Base-by-base conservation (phyloP, 2,888 invertebrate genomes). In the Nasonia oneida region DNA sequence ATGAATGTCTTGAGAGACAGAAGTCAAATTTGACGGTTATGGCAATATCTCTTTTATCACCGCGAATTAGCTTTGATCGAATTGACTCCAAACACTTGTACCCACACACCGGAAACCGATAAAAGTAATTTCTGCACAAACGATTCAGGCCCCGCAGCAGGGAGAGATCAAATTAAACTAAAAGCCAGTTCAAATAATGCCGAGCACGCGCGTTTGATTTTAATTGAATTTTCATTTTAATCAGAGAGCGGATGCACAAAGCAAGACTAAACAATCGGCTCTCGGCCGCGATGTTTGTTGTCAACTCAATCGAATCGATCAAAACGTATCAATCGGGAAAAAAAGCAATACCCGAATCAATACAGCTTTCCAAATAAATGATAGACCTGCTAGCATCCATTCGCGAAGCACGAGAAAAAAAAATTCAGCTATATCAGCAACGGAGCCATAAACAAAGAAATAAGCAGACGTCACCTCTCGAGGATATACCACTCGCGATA, bases 401-500 rank as follows among this genome's bases (percentile, higher is more conserved):
- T 77, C 42, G 64, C 18, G 14, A 67, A 78, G 39, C 42, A 70
- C 33, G 70, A 33, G 23, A 12, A 77, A 61, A 39, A 61, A 23
- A 23, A n/a, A 23, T 0, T 39, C 33, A 42, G 39, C 39, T n/a
- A 29, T 29, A 29, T 29, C 29, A 33, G 53, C 29, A 77, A 33
- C 3, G 18, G 53, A 53, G 61, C 61, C 61, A 23, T 61, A 61
- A 61, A 61, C 10, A 61, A 61, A 23, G 29, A 15, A 61, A 61
- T n/a, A 18, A n/a, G 23, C n/a, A 61, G 23, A 61, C 61, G 61
- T 61, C 23, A 61, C 61, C 61, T 61, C n/a, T 61, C n/a, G 61
- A 61, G 61, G 10, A 61, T 61, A 61, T 61, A 61, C 18, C n/a
- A 4, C 61, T n/a, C 61, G 77, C 77, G 61, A 61, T 61, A 23